Conservation (phyloP, 2,113 vertebrate species). For the Erythrolamprus reginae region DNA sequence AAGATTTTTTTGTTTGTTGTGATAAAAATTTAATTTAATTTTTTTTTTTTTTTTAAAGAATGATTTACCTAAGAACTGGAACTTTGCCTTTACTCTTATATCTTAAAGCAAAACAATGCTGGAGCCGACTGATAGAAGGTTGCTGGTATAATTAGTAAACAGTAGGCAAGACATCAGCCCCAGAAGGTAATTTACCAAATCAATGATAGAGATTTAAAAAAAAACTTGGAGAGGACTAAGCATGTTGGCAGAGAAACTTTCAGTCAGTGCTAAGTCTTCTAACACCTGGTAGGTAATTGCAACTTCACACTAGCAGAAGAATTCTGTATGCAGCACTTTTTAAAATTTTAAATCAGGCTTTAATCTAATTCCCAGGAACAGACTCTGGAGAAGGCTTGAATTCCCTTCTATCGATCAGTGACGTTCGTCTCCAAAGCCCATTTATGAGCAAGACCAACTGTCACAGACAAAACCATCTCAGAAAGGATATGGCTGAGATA, state of each 20-base stretch:
- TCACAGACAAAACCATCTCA: neutral
- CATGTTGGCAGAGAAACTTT: neutral
- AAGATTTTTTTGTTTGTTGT: too few species aligned
- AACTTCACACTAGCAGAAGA: neutral
- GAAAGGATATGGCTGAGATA: neutral
- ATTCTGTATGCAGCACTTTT: neutral
- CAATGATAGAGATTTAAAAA: neutral
- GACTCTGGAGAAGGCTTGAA: neutral
- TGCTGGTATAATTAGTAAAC: neutral
- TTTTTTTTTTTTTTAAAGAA: too few species aligned
- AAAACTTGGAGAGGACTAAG: neutral
- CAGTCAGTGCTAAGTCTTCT: neutral
- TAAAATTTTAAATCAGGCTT: neutral
- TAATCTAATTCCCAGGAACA: neutral
- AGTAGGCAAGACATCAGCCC: neutral
- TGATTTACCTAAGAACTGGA: neutral
- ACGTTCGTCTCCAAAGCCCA: neutral
- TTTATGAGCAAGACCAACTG: neutral
- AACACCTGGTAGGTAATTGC: neutral
- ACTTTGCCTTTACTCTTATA: neutral
- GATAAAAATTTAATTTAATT: too few species aligned
- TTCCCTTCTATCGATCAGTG: neutral
- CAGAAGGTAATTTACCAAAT: neutral
- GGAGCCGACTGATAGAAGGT: neutral
- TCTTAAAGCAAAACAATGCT: neutral